These are phyloP conservation scores for Ephydatia muelleri DNA, from an alignment of 37 sponge, comb jelly and placozoan species.

Conservation along the genomic window DNA sequence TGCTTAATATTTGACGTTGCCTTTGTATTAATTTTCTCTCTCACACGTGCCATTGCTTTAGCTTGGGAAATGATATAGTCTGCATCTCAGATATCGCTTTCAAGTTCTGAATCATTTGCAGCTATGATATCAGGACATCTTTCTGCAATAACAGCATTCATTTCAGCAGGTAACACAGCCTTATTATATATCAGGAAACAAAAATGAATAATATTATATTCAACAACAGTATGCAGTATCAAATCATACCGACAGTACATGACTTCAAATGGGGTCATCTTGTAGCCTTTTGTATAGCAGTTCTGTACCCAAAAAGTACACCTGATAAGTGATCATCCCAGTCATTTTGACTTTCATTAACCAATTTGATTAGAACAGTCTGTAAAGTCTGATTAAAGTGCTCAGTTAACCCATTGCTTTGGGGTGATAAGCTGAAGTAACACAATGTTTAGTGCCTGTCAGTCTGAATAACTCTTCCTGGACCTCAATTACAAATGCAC, in stretches of 20 bases:
- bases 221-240: background rate
- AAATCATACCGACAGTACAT: background rate
- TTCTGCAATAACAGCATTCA: background rate
- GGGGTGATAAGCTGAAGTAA: too few relatives aligned
- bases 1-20: background rate
- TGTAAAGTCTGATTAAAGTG: too few relatives aligned
- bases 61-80: background rate
- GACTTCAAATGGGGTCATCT: conserved; percentile 17
- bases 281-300: conserved; percentile 6
- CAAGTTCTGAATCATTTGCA: background rate
- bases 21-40: background rate
- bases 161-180: background rate
- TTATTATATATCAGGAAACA: background rate
- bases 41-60: background rate
- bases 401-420: too few relatives aligned
- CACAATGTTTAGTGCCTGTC: conserved; percentile 7
- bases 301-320: conserved; percentile 9
- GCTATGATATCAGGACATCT: background rate
- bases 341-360: too few relatives aligned
- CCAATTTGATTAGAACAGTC: too few relatives aligned
- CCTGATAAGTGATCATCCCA: background rate
- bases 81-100: background rate
- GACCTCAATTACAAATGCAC: conserved; percentile 13
- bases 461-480: conserved; percentile 24
- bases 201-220: background rate